Base-by-base conservation (phyloP, 2,888 invertebrate genomes). In the Lymantria monacha region DNA sequence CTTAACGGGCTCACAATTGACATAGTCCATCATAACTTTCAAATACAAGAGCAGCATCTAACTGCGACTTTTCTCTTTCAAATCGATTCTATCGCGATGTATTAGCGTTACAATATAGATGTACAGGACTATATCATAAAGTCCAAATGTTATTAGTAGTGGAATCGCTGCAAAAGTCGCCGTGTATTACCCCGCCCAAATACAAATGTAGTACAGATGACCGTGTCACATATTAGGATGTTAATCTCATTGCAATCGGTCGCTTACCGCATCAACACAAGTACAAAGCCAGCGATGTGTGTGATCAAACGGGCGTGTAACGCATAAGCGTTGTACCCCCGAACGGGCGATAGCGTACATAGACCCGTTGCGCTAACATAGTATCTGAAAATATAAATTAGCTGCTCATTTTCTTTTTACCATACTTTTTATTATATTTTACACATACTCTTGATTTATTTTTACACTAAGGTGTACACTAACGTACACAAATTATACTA, bases 261-360 rank as follows among this genome's bases (percentile, higher is more conserved):
- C 57, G 70, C 72, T 70, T 68, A 68, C 73, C 71, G 44, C 43
- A 46, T 12, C 46, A 59, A 60, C 67, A 55, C 51, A 37, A 70
- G 70, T 72, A 71, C 70, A 70, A n/a, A 75, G 78, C 78, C 73
- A 66, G 78, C 74, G 49, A 58, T 59, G 58, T 15, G 41, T 36
- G 47, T 51, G 46, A 46, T 51, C 42, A 48, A n/a, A 45, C 22
- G 48, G 41, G 49, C 54, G 55, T 48, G 44, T 57, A n/a, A 8
- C 53, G 61, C 56, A 60, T 64, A 60, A 60, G 62, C 66, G 51
- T 51, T 56, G 65, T 49, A 49, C 46, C 49, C 12, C 0, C 45
- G 44, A 52, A 43, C 51, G 45, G 55, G 51, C 51, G 51, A 42
- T 49, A 46, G 58, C 41, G 41, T 49, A 46, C 22, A 46, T 44